A percentile compares a stretch with the other conserved stretches of the same genome.
Evolutionary conservation across 2,888 invertebrate species (phyloP).

Genomic region (Polydrusus tereticollis): DNA sequence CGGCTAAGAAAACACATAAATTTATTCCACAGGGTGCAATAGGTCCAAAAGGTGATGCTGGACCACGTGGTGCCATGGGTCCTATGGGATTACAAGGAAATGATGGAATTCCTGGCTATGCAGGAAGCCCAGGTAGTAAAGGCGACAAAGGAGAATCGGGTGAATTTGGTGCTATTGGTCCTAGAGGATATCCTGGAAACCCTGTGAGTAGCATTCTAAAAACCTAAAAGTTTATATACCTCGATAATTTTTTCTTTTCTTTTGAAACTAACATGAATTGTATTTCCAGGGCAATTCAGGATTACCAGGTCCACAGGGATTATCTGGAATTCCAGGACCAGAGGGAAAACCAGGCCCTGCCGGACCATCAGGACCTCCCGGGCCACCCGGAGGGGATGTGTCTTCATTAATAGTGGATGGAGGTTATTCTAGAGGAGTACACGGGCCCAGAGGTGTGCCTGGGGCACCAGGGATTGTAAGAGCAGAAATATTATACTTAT

Average conservation of each 20-base stretch:
- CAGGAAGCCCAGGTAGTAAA: conserved; percentile 61
- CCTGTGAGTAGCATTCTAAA: too few species aligned
- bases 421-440: conserved; percentile 64
- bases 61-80: conserved; percentile 48
- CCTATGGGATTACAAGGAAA: conserved; percentile 55
- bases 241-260: too few species aligned
- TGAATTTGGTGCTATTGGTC: conserved; percentile 58
- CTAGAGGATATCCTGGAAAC: conserved; percentile 58
- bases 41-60: conserved; percentile 45
- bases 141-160: conserved; percentile 51
- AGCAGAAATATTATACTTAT: conserved; percentile 29
- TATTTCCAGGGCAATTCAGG: conserved; percentile 60
- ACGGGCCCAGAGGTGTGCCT: conserved; percentile 71
- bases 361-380: conserved; percentile 68
- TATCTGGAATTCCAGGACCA: conserved; percentile 58
- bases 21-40: conserved; percentile 28
- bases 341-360: conserved; percentile 59
- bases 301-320: conserved; percentile 52
- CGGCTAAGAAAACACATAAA: neutral
- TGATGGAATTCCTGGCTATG: conserved; percentile 53
- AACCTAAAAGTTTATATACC: too few species aligned
- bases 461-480: conserved; percentile 71
- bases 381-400: conserved; percentile 60
- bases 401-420: conserved; percentile 54
- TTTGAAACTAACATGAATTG: neutral